A percentile compares a stretch with the other conserved stretches of the same genome.
Conservation (phyloP, 2,113 vertebrate species). For the Terrapene triunguis region DNA sequence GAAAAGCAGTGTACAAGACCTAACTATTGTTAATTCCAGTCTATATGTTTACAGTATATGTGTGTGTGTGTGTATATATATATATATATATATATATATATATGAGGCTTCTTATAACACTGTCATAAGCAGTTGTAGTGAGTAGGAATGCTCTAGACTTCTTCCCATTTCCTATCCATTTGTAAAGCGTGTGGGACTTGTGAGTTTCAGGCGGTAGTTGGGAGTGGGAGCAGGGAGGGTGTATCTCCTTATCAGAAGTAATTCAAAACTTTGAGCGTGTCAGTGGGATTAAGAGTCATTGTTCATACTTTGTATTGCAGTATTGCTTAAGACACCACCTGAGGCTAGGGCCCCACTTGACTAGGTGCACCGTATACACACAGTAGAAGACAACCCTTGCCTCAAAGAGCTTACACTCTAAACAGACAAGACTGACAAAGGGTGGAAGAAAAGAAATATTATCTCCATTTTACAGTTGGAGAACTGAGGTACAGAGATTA, state of each 20-base stretch:
- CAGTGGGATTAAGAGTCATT: background rate
- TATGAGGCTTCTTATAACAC: background rate
- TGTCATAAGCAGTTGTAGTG: background rate
- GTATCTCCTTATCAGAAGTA: background rate
- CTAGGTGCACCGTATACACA: accelerated
- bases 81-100: too few relatives aligned
- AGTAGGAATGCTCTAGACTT: background rate
- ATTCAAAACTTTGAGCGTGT: background rate
- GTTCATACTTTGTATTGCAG: background rate
- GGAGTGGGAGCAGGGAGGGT: background rate
- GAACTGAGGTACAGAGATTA: background rate
- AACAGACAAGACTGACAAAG: background rate
- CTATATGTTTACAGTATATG: background rate
- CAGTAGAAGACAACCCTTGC: background rate
- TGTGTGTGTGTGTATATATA: too few relatives aligned
- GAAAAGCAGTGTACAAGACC: background rate
- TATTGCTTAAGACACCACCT: slow-evolving; percentile 5
- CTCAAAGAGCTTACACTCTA: accelerated
- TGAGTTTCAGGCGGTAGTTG: background rate
- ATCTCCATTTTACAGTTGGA: background rate
- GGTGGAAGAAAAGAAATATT: background rate
- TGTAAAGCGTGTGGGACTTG: background rate
- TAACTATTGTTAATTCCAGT: background rate
- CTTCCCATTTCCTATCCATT: background rate
- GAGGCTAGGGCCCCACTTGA: background rate